A percentile compares a stretch with the other conserved stretches of the same genome.
phyloP scores from a whole-genome alignment of 2,797 vertebrate species.

The Cyclura pinguis region DNA sequence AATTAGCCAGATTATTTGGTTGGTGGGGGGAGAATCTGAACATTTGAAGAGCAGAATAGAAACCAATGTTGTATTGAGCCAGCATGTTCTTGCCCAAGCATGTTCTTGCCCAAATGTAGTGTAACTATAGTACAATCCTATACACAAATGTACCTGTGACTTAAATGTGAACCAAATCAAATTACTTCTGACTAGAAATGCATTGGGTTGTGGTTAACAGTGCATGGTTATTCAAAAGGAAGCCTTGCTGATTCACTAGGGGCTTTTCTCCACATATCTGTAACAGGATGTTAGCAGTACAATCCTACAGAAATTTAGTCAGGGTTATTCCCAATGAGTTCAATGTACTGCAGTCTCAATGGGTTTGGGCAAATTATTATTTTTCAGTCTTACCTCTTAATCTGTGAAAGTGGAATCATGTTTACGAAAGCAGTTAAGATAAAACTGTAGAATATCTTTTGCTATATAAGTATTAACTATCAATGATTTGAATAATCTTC shows the following conservation, averaged over 20 bases:
- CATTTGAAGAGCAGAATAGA: not conserved
- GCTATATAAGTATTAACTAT: not conserved
- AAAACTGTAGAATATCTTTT: not conserved
- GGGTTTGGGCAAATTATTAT: not conserved
- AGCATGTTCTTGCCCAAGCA: no score
- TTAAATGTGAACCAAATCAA: no score
- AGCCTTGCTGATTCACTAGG: not conserved
- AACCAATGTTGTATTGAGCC: not conserved
- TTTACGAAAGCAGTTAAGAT: not conserved
- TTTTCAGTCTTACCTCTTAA: not conserved
- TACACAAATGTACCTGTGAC: no score
- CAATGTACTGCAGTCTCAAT: not conserved
- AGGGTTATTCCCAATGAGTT: not conserved
- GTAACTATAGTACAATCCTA: no score
- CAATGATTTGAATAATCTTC: constrained; percentile 8
- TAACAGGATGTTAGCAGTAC: not conserved
- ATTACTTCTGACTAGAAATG: no score
- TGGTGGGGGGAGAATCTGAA: no score
- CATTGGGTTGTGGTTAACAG: no score
- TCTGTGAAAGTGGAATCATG: not conserved
- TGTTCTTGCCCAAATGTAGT: no score
- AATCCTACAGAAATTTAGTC: not conserved
- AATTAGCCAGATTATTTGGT: not conserved
- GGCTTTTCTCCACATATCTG: no score
- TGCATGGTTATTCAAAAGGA: not conserved